Base-by-base conservation (phyloP, 1,140 invertebrate species). In the Drosophila athabasca region DNA sequence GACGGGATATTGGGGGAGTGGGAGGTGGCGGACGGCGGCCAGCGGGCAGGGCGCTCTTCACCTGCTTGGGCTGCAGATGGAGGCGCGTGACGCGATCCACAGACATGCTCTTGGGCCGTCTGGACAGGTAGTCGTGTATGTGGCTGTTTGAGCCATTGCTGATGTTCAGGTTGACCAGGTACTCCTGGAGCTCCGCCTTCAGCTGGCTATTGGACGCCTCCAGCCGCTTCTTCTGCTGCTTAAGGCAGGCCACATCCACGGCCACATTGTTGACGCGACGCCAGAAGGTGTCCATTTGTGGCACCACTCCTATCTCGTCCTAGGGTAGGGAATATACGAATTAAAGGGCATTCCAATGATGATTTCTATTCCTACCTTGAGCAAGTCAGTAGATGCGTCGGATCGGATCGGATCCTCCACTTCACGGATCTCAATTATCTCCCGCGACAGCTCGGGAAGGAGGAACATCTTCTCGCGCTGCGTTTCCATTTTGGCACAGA, bases 401-500 rank as follows among this genome's bases (percentile, higher is more conserved):
- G 31, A 15, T 6, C 46, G 58, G 7, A n/a, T n/a, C n/a, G n/a
- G n/a, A n/a, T 44, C 39, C 6, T 61, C 35, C 15, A 87, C 3
- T 11, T 87, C 77, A 1, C 65, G 62, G 17, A 85, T 84, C 57
- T 88, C 82, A 11, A 87, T 75, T 2, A 88, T 81, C 39, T 85
- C 81, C 0, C 51, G 44, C 0, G 72, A 69, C 8, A 90, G 39
- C 39, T 90, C 81, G 3, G 84, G 90, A 79, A 94, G 94, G 9
- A 92, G 93, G 41, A 94, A 74, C 58, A 94, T 92, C 75, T 94
- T 93, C 84, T 94, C 94, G 1, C 92, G 88, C 69, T 92, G 90
- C 0, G 93, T 94, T 90, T 94, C 94, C 79, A 93, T 93, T 91
- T 93, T 94, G 44, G 93, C 77, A 65, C 94, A 94, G n/a, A 94